A percentile compares a stretch with the other conserved stretches of the same genome.
Conservation (phyloP, 30 jellyfish, hydroid and myxozoan genomes). For the Hydractinia echinata region DNA sequence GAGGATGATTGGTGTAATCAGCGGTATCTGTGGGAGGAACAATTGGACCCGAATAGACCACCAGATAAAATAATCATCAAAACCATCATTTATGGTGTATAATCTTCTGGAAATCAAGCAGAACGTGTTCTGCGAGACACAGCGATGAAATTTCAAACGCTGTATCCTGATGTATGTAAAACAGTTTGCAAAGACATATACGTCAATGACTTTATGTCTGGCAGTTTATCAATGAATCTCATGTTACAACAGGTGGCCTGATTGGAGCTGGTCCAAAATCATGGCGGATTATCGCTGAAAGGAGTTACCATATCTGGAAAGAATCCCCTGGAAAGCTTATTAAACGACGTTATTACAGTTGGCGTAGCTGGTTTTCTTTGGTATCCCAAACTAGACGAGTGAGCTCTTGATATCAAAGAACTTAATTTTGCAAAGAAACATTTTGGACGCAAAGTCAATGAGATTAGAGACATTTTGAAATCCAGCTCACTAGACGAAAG, state of each 20-base stretch:
- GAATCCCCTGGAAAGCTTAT: not conserved
- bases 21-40: no score
- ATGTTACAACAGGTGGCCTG: not conserved
- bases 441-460: not conserved
- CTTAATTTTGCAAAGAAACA: not conserved
- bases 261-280: not conserved
- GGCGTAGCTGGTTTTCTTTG: not conserved
- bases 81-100: no score
- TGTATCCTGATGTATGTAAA: no score
- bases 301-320: not conserved
- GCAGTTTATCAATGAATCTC: not conserved
- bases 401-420: not conserved
- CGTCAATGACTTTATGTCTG: slow-evolving; percentile 13
- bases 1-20: no score
- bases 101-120: no score
- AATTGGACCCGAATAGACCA: no score
- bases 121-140: no score
- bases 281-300: slow-evolving; percentile 15
- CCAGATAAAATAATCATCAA: no score
- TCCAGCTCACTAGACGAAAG: no score
- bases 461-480: not conserved
- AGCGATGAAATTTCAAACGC: no score
- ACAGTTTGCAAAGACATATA: slow-evolving; percentile 12
- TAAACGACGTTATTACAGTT: not conserved
- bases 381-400: not conserved